Percentiles rank a stretch among this genome's conserved stretches.
Conservation (phyloP, 2,113 vertebrate genomes). For the Nyctereutes procyonoides region DNA sequence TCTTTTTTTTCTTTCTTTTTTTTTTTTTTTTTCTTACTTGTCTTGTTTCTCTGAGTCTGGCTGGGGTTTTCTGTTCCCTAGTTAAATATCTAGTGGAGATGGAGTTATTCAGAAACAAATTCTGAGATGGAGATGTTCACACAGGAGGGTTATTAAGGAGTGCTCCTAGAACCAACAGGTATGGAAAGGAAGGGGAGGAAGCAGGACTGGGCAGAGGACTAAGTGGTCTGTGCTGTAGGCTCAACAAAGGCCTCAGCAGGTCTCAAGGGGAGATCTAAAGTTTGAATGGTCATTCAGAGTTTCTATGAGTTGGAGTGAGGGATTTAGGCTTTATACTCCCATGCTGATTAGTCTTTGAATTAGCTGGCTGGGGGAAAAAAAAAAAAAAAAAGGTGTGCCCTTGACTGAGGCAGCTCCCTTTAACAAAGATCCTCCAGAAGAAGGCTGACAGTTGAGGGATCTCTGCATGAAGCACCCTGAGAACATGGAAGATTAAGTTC, state of each 20-base stretch:
- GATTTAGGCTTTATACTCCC: neutral
- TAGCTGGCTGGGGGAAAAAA: neutral
- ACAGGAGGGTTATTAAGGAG: neutral
- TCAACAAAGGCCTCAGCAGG: neutral
- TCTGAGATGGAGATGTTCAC: neutral
- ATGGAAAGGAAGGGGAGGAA: neutral
- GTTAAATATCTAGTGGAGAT: neutral
- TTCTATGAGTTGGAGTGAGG: neutral
- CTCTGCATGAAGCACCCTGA: neutral
- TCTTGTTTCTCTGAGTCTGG: neutral
- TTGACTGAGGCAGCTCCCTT: neutral
- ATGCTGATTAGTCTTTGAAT: neutral
- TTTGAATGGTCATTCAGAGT: neutral
- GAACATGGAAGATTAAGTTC: neutral
- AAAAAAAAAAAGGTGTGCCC: neutral
- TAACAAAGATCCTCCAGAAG: neutral
- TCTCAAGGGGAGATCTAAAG: neutral
- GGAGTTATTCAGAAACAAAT: neutral
- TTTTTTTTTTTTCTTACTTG: neutral
- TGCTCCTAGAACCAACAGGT: neutral
- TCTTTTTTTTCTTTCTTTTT: accelerated
- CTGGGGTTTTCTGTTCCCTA: neutral
- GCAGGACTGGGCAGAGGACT: neutral
- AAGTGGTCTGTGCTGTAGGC: neutral
- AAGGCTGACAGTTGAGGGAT: too few relatives aligned